These are phyloP conservation scores for Acanthaster planci DNA, from an alignment of 35 echinoderm and acorn worm genomes.

Conservation along the genomic window DNA sequence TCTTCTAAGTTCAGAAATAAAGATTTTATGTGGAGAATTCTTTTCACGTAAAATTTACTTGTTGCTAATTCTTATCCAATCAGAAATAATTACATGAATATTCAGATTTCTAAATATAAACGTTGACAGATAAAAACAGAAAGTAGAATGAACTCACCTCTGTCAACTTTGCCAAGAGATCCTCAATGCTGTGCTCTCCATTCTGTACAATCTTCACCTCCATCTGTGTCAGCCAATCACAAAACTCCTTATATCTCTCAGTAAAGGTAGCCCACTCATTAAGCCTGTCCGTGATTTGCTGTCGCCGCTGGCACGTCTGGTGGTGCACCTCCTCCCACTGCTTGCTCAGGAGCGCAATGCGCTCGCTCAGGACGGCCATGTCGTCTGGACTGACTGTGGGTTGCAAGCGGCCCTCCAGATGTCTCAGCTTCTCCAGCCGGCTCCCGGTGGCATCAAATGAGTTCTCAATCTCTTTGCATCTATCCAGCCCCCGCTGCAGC, in stretches of 20 bases:
- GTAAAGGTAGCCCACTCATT: slow-evolving; percentile 82
- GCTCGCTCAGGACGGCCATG: slow-evolving; percentile 89
- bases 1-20: no score
- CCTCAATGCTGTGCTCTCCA: slow-evolving; percentile 94
- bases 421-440: slow-evolving; percentile 69
- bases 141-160: slow-evolving; percentile 58
- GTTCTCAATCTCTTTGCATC: slow-evolving; percentile 89
- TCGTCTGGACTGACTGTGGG: slow-evolving; percentile 75
- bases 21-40: no score
- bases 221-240: slow-evolving; percentile 96
- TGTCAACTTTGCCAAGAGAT: slow-evolving; percentile 86
- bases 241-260: slow-evolving; percentile 81
- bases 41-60: no score
- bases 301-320: slow-evolving; percentile 79
- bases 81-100: no score
- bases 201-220: slow-evolving; percentile 84
- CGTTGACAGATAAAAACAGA: neutral
- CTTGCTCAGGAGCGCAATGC: slow-evolving; percentile 86
- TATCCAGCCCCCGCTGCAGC: slow-evolving; percentile 65
- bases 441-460: slow-evolving; percentile 62
- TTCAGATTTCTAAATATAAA: no score
- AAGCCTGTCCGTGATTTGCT: slow-evolving; percentile 83
- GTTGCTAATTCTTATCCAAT: no score
- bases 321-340: slow-evolving; percentile 91
- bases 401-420: slow-evolving; percentile 50